Evolutionary conservation across 2,113 vertebrate species (phyloP), one percentile per base, ranked within the genome.

Genomic region (Chaenogobius annularis): DNA sequence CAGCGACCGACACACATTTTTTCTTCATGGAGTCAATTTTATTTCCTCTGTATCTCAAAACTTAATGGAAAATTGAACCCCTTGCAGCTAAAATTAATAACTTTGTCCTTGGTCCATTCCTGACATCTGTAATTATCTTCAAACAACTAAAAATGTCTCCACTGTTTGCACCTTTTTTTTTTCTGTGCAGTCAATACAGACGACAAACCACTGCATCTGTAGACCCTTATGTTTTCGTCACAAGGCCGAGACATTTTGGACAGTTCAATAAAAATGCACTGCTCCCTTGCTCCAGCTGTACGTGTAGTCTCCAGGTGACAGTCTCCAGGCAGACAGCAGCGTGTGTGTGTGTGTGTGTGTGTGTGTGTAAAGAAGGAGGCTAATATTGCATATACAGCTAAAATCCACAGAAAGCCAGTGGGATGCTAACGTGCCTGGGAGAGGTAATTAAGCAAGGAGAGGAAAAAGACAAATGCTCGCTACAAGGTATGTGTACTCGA

Each of bases 361-460:
- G 48, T 1, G 13, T 55, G 50, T 1, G 58, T 71, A 67, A 52
- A 73, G 69, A 48, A 76, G 70, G 66, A 68, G 74, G 67, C 70
- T 69, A 40, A 79, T 80, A 52, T 37, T 67, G 70, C 31, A 15
- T 74, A 69, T 70, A 56, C 82, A 76, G 80, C 73, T 56, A 14
- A 77, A 80, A 82, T 77, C 62, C 66, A 66, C 31, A 63, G 61
- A 63, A 26, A 75, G 66, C 71, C 14, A 7, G 8, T 64, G 71
- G 75, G 76, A 68, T 73, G 79, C 77, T 56, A 77, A 77, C 71
- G 59, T 55, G 75, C 50, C 71, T 77, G 69, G 63, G 72, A 56
- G 65, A 50, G 3, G 31, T 70, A 69, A 23, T 58, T 50, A 54
- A 48, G 22, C 14, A 19, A 31, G 20, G 52, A 56, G 46, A 70